Base-by-base conservation (phyloP, 1,140 invertebrate genomes). In the Lasaia peninsularis region DNA sequence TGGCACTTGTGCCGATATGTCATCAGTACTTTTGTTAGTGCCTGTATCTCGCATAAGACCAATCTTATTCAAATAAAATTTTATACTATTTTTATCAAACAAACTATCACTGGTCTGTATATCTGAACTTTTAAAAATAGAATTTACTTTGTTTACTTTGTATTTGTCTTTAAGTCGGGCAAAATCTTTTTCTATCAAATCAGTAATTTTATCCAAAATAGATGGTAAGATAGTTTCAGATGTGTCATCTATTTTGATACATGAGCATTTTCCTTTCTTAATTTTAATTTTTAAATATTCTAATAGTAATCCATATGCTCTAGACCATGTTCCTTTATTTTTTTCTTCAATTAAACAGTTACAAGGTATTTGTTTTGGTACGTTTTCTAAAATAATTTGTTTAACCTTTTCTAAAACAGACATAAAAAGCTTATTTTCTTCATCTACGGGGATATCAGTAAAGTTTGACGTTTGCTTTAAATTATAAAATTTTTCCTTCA, bases 281-380 rank as follows among this genome's bases (percentile, higher is more conserved):
- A 88, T 78, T 80, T 88, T 88, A 9, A 75, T 68, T 64, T 78
- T 81, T 52, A 88, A 74, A 66, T 86, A 86, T 65, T 88, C 82
- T 71, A 84, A 69, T 50, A 86, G 62, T 59, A 86, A 65, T 10
- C 63, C 63, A 54, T 80, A 82, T 0, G 77, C 80, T 59, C 82
- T 75, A 21, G 73, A 67, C 80, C 85, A 86, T 57, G 73, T 78
- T 11, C 71, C 71, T 55, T 72, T 62, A 20, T 35, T 48, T 24
- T 52, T n/a, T 11, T 52, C 63, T 21, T 63, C 37, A 37, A 59
- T 35, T 12, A 51, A 49, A 63, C 75, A 83, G 51, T 64, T 72
- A 65, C 80, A 84, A 34, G 58, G 53, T 1, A 73, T 33, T 48
- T 71, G 52, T 10, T 18, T 44, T 56, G 70, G 61, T 9, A 73